phyloP scores from a whole-genome alignment of 37 sponge, comb jelly and placozoan genomes.

The Aphrocallistes beatrix region DNA sequence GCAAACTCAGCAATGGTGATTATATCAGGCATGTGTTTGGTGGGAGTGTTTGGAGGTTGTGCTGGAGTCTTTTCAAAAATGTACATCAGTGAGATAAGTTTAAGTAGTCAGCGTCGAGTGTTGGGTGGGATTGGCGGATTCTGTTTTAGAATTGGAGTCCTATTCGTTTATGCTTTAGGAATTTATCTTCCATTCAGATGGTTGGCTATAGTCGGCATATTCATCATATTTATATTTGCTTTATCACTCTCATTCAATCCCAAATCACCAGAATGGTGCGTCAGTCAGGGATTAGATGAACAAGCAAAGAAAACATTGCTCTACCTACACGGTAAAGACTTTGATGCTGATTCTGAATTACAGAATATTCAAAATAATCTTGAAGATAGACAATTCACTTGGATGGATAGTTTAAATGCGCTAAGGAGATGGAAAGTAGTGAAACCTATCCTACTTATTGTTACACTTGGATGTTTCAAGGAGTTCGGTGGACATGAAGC shows the following conservation, averaged over 20 bases:
- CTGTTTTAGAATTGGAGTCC: not conserved
- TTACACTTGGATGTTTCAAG: not conserved
- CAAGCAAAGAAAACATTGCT: not conserved
- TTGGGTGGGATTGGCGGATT: not conserved
- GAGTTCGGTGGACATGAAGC: constrained; percentile 14
- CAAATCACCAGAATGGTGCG: not conserved
- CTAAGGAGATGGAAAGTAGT: constrained; percentile 6
- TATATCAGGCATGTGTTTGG: not conserved
- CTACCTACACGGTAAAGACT: not conserved
- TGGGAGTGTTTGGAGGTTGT: not conserved
- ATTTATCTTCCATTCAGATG: not conserved
- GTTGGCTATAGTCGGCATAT: not conserved
- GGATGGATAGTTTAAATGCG: not conserved
- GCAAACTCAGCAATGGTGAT: not conserved
- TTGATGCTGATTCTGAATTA: not conserved
- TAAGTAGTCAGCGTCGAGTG: not conserved
- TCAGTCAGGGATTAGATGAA: not conserved
- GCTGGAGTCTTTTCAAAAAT: not conserved
- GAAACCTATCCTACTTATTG: not conserved
- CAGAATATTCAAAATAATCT: not conserved
- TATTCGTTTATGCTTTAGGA: not conserved
- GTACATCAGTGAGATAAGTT: not conserved
- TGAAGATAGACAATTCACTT: not conserved
- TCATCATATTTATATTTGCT: not conserved
- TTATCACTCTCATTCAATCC: not conserved